Conservation (phyloP, 2,797 vertebrate genomes). For the Alectoris magna region DNA sequence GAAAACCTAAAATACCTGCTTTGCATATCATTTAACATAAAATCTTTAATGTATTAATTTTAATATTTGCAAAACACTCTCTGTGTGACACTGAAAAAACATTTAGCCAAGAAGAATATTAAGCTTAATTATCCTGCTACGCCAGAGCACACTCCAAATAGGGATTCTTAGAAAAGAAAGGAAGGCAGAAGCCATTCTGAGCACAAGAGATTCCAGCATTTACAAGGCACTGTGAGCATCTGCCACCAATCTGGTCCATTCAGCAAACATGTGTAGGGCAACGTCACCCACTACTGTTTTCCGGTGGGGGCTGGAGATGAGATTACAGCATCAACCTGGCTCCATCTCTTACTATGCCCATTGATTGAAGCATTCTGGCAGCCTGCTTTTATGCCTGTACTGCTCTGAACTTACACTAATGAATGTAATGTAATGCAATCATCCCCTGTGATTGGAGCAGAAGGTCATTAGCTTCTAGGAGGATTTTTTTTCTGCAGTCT, state of each 20-base stretch:
- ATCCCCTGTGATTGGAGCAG: not conserved
- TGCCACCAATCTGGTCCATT: not conserved
- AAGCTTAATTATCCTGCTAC: not conserved
- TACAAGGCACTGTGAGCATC: rapidly evolving
- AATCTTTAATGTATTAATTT: not conserved
- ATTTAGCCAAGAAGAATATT: not conserved
- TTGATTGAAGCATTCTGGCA: not conserved
- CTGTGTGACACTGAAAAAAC: not conserved
- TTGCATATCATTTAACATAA: not conserved
- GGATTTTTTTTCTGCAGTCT: not conserved
- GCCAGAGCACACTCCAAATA: not conserved
- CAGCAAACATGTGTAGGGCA: rapidly evolving
- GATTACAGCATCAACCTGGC: not conserved
- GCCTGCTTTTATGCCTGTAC: not conserved
- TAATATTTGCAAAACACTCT: not conserved
- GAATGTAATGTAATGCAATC: not conserved
- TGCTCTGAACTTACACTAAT: not conserved
- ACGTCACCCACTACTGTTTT: not conserved
- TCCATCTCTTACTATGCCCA: not conserved
- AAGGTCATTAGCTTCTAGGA: not conserved
- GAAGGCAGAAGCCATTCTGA: not conserved
- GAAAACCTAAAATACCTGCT: not conserved
- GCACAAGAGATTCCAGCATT: not conserved
- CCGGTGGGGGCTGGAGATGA: rapidly evolving
- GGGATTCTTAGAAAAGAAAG: not conserved